These are phyloP conservation scores for Psettodes erumei DNA, from an alignment of 2,113 vertebrate genomes.

Conservation along the genomic window DNA sequence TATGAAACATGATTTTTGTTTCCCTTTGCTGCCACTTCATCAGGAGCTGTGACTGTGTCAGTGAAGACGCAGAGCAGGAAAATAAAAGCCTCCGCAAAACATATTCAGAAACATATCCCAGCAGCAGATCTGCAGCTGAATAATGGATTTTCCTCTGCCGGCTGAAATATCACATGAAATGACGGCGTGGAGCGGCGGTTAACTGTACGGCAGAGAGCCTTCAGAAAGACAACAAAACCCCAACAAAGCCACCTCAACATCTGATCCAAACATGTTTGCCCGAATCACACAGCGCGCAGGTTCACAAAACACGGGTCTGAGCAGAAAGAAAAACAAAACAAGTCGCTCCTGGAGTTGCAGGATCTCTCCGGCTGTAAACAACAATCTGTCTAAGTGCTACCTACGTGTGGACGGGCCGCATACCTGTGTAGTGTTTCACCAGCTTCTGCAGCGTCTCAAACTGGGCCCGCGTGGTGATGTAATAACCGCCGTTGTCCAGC, in stretches of 20 bases:
- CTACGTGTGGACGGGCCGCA: slow-evolving; percentile 2
- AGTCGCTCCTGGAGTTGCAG: not conserved
- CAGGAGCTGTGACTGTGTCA: not conserved
- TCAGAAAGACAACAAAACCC: not conserved
- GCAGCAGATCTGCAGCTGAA: slow-evolving; percentile 51
- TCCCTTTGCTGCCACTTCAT: slow-evolving; percentile 17
- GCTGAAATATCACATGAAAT: slow-evolving; percentile 25
- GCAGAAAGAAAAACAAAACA: not conserved
- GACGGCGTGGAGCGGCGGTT: not conserved
- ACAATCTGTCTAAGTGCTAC: slow-evolving; percentile 35
- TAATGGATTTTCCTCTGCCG: slow-evolving; percentile 37
- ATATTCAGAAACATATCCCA: slow-evolving; percentile 19
- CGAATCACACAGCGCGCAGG: not conserved
- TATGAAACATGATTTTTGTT: slow-evolving; percentile 18
- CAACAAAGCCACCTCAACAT: too few relatives aligned
- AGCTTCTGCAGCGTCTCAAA: slow-evolving; percentile 97
- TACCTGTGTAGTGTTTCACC: slow-evolving; percentile 98
- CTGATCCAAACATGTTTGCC: not conserved
- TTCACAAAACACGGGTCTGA: slow-evolving; percentile 9
- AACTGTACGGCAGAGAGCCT: not conserved
- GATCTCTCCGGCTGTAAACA: slow-evolving; percentile 40
- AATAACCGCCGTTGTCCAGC: slow-evolving; percentile 97
- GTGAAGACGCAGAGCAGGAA: not conserved
- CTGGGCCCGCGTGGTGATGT: slow-evolving; percentile 97
- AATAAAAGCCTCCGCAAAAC: slow-evolving; percentile 16